Conservation (phyloP, 2,113 vertebrate genomes). For the Phainopepla nitens region DNA sequence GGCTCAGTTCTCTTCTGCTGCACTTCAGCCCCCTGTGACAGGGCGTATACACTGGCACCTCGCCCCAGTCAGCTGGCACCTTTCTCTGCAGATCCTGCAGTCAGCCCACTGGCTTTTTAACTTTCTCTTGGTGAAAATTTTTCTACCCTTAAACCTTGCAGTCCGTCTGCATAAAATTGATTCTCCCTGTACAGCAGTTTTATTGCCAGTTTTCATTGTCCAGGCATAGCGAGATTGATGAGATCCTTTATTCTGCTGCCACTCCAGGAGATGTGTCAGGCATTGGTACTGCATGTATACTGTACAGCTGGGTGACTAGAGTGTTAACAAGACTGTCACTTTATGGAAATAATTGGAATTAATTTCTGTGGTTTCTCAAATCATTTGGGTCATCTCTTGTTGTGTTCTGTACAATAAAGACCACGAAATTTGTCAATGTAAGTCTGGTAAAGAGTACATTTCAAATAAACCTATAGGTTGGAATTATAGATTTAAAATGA, state of each 20-base stretch:
- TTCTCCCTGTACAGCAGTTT: background rate
- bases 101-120: background rate
- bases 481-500: background rate
- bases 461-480: background rate
- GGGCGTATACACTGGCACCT: background rate
- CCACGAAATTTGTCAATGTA: background rate
- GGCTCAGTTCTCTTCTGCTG: background rate
- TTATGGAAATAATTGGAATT: background rate
- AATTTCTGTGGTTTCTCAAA: background rate
- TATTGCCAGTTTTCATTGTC: background rate
- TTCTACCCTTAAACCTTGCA: background rate
- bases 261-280: background rate
- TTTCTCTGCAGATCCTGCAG: background rate
- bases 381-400: background rate
- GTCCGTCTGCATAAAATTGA: background rate
- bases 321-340: background rate
- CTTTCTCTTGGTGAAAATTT: background rate
- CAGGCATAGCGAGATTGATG: rapidly evolving
- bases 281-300: background rate
- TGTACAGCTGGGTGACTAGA: background rate
- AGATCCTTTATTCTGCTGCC: background rate
- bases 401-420: background rate
- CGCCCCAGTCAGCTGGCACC: background rate
- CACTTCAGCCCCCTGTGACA: rapidly evolving
- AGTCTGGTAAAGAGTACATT: background rate